These are phyloP conservation scores for Pedionomus torquatus DNA, from an alignment of 2,113 vertebrate species.

Conservation along the genomic window DNA sequence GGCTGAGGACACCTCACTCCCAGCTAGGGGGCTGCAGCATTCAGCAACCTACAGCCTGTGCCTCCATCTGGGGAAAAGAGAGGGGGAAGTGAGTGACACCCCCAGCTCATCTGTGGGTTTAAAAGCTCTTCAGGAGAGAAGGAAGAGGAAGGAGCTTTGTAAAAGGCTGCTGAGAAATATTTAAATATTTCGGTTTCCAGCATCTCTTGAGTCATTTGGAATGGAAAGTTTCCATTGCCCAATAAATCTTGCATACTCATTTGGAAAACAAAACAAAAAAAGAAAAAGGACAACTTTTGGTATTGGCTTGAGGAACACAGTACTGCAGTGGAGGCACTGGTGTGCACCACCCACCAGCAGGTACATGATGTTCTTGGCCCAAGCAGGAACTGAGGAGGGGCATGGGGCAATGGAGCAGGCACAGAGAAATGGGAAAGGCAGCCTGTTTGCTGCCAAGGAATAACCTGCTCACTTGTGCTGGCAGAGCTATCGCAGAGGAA, in stretches of 20 bases:
- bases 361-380: conserved; percentile 39
- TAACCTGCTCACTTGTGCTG: background rate
- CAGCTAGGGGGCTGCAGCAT: background rate
- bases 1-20: background rate
- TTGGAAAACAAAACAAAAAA: background rate
- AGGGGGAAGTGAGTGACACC: background rate
- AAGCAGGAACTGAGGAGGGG: background rate
- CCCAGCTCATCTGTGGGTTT: background rate
- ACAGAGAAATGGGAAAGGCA: background rate
- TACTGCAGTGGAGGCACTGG: background rate
- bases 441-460: background rate
- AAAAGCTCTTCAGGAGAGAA: background rate
- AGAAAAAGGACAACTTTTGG: background rate
- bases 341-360: background rate
- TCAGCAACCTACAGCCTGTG: background rate
- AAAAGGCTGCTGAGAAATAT: conserved; percentile 19
- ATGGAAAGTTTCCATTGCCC: conserved; percentile 47
- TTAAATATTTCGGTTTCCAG: conserved; percentile 35
- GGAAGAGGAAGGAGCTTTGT: background rate
- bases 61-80: rapidly evolving
- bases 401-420: rapidly evolving
- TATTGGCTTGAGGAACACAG: background rate
- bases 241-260: conserved; percentile 31
- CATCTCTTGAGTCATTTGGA: conserved; percentile 11
- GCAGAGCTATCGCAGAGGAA: background rate